Conservation (phyloP, 2,888 invertebrate species). For the Ochlodes sylvanus region DNA sequence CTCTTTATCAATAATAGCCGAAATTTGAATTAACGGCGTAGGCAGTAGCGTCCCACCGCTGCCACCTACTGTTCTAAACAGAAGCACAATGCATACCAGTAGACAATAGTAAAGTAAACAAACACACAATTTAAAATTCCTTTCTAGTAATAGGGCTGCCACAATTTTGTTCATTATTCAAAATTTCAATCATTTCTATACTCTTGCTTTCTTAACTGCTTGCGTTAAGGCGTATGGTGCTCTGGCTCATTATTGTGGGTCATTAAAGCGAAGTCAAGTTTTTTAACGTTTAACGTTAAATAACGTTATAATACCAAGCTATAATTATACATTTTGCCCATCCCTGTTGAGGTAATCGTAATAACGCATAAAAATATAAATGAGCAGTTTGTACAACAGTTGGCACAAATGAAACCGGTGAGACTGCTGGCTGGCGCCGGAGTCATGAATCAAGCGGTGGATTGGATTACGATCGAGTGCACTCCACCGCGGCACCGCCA, state of each 20-base stretch:
- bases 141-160: background rate
- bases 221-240: too few species aligned
- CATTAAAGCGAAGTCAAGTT: too few species aligned
- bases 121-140: background rate
- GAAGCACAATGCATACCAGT: constrained; percentile 26
- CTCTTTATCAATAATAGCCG: constrained; percentile 26
- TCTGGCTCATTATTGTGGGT: too few species aligned
- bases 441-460: constrained; percentile 36
- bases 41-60: constrained; percentile 21
- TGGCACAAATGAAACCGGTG: constrained; percentile 29
- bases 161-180: background rate
- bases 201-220: too few species aligned
- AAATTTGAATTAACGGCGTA: constrained; percentile 23
- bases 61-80: constrained; percentile 29
- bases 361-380: background rate
- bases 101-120: constrained; percentile 23
- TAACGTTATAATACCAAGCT: too few species aligned
- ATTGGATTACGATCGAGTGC: constrained; percentile 35
- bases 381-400: background rate
- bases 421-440: constrained; percentile 33
- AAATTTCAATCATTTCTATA: background rate
- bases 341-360: background rate
- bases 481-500: constrained; percentile 13
- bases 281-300: too few species aligned
- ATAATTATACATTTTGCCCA: background rate